Base-by-base conservation (phyloP, 2,113 vertebrate genomes). In the Xenopus borealis region DNA sequence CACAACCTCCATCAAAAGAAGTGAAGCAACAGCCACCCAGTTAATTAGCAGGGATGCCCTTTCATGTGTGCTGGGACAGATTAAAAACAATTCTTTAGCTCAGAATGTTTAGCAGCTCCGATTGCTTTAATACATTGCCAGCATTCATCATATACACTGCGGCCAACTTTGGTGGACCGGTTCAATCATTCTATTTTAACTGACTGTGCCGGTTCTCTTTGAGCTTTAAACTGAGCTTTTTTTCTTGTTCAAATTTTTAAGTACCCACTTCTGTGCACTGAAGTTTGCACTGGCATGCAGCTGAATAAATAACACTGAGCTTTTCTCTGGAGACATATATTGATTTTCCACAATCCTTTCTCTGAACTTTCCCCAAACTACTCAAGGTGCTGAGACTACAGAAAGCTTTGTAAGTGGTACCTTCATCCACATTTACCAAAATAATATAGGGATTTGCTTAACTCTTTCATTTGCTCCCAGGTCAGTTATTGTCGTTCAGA, bases 261-360 rank as follows among this genome's bases (percentile, higher is more conserved):
- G 74, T 70, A 47, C 66, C 67, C 74, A 70, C 74, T 77, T 77
- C 73, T 69, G 66, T 75, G 73, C 73, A 63, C 53, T 75, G 73
- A 77, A 64, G 74, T 69, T 69, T 70, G 74, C 74, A 70, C 66
- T 77, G 33, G 53, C 57, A 62, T 46, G 74, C 74, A 77, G 74
- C 74, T 77, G 74, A 77, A 77, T 70, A 77, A 77, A 77, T 77
- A 77, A 70, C 46, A 9, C 20, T 23, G 61, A 13, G 47, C 50
- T 40, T 58, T 64, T 57, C 74, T 70, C 74, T 52, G n/a, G 74
- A 77, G 74, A 70, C 47, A 52, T 50, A 47, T 77, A 77, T 77
- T 70, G 74, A 77, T 77, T 77, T 77, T 77, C 74, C 74, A 77
- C 74, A 77, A 77, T 62, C 61, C 74, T 77, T 77, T 77, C 69